Percentiles rank a stretch among this genome's conserved stretches.
Evolutionary conservation across 2,888 invertebrate genomes (phyloP).

Genomic region (Tenodera sinensis): DNA sequence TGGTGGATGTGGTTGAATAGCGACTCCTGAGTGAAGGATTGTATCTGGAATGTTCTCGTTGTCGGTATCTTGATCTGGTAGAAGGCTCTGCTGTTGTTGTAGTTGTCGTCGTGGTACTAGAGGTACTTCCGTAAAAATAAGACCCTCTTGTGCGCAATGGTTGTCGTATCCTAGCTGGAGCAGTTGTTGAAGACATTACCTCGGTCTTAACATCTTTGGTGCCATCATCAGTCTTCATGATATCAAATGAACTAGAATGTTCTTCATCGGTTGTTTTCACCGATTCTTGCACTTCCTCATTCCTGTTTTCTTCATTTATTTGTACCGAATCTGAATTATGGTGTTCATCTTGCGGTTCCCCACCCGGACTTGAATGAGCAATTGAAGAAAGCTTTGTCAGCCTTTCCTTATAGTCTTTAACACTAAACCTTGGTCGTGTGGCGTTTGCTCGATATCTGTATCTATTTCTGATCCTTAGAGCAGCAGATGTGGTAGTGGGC

Average conservation of each 20-base stretch:
- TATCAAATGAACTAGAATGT: background rate
- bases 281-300: background rate
- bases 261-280: background rate
- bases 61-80: background rate
- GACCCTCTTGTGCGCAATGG: slow-evolving; percentile 15
- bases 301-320: background rate
- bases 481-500: background rate
- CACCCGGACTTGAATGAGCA: background rate
- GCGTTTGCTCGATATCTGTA: slow-evolving; percentile 37
- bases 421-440: slow-evolving; percentile 69
- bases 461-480: slow-evolving; percentile 2
- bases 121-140: background rate
- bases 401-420: slow-evolving; percentile 70
- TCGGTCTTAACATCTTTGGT: background rate
- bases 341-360: background rate
- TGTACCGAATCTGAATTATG: background rate
- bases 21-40: background rate
- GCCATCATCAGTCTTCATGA: background rate
- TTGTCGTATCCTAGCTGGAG: background rate
- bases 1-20: background rate
- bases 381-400: slow-evolving; percentile 38
- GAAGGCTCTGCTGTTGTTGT: slow-evolving; percentile 16
- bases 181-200: background rate
- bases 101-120: background rate
- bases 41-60: background rate